Evolutionary conservation across 2,113 vertebrate species (phyloP).

Genomic region (Leptobrachium ailaonicum): DNA sequence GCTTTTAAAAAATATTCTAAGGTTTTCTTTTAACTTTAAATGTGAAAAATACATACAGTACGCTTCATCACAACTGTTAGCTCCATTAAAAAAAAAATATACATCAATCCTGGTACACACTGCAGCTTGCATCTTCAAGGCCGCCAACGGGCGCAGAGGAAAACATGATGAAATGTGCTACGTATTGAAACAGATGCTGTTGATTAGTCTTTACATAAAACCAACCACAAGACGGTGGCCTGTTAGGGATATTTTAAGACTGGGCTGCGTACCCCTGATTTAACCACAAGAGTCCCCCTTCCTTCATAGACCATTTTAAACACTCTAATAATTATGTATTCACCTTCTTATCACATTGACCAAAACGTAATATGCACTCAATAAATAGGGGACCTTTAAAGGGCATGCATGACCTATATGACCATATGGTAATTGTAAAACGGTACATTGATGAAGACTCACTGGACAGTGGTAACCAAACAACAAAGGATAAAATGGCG

Average conservation of each 20-base stretch:
- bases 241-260: not conserved
- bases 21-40: not conserved
- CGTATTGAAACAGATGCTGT: not conserved
- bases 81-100: not conserved
- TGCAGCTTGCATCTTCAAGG: not conserved
- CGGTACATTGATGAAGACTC: not conserved
- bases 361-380: not conserved
- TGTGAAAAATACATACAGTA: not conserved
- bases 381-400: slow-evolving; percentile 13
- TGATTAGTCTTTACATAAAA: not conserved
- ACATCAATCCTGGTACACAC: not conserved
- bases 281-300: not conserved
- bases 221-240: not conserved
- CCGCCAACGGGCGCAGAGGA: not conserved
- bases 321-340: not conserved
- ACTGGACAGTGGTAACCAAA: not conserved
- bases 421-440: not conserved
- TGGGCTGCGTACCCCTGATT: too few relatives aligned
- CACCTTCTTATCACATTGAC: not conserved
- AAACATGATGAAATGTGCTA: not conserved
- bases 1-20: not conserved
- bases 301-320: not conserved
- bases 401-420: slow-evolving; percentile 22
- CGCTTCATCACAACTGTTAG: not conserved
- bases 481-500: not conserved